Conservation (phyloP, 1,140 invertebrate genomes). For the Drosophila sproati region DNA sequence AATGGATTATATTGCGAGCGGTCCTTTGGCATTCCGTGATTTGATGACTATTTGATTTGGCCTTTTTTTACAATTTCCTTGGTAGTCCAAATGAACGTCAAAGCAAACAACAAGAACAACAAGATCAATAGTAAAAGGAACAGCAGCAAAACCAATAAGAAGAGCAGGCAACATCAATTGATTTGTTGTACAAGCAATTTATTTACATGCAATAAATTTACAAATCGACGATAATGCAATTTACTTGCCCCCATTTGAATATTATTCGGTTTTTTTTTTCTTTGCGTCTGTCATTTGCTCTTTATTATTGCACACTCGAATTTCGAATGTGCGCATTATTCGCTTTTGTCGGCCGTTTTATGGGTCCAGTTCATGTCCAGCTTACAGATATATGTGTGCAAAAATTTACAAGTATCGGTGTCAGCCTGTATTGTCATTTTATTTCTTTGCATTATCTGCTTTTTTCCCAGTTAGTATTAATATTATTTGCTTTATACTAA, state of each 20-base stretch:
- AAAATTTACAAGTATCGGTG: conserved; percentile 57
- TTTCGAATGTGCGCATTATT: conserved; percentile 27
- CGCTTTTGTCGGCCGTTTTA: conserved; percentile 37
- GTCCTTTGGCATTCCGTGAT: conserved; percentile 41
- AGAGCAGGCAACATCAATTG: conserved; percentile 55
- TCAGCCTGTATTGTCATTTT: conserved; percentile 28
- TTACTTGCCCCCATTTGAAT: conserved; percentile 55
- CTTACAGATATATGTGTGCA: conserved; percentile 25
- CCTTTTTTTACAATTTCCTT: conserved; percentile 36
- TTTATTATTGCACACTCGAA: conserved; percentile 62
- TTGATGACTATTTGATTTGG: conserved; percentile 70
- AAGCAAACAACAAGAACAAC: neutral
- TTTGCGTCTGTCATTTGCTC: conserved; percentile 28
- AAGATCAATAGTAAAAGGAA: conserved; percentile 1
- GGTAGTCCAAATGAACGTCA: conserved; percentile 20
- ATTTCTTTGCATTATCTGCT: conserved; percentile 1
- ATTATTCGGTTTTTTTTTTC: conserved; percentile 13
- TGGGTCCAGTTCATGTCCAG: conserved; percentile 49
- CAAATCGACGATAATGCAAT: conserved; percentile 79
- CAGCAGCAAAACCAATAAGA: conserved; percentile 7
- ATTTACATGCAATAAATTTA: conserved; percentile 77
- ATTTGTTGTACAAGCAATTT: conserved; percentile 70
- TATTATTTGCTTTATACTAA: conserved; percentile 4
- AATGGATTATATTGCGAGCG: conserved; percentile 58
- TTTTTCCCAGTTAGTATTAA: conserved; percentile 11